Evolutionary conservation across 2,888 invertebrate species (phyloP), one percentile per base, ranked within the genome.

Genomic region (Lysandra coridon): DNA sequence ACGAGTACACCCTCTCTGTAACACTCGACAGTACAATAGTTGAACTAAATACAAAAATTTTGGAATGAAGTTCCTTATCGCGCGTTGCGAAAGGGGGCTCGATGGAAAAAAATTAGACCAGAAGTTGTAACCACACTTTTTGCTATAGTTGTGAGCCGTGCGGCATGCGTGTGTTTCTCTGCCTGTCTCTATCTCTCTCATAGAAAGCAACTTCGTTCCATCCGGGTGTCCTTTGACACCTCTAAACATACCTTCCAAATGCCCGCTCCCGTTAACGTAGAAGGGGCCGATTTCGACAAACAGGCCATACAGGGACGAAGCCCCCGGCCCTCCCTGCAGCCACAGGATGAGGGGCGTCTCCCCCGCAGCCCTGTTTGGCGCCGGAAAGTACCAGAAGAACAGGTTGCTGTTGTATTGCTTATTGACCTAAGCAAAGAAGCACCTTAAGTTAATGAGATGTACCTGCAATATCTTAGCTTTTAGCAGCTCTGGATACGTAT

Each of bases 371-470:
- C 93, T 87, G 10, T 91, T 92, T 82, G 95, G 90, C 0, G 97
- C 96, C 0, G 97, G 97, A 89, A 98, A 97, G 87, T 97, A 98
- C 98, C 98, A 98, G 91, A 98, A 98, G 95, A 97, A 98, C 82
- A 97, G 92, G 87, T 98, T 98, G 6, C 97, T 97, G 86, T 97
- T 96, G 87, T 95, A 96, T 78, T 95, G 91, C 87, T 97, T 96
- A 88, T 98, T 96, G 1, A 98, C 98, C 82, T 98, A 83, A 14
- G 53, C 53, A 14, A 12, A 12, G 30, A 12, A 4, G 12, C n/a
- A n/a, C 2, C 6, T 6, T 60, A 6, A 60, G 17, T n/a, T 57
- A n/a, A 60, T 6, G 6, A 2, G 6, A 17, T n/a, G n/a, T n/a
- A 23, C 6, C 4, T 17, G n/a, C 5, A 60, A 17, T 0, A n/a